Percentiles rank a stretch among this genome's conserved stretches.
phyloP scores from a whole-genome alignment of 2,797 vertebrate genomes.

The Limnodromus scolopaceus region DNA sequence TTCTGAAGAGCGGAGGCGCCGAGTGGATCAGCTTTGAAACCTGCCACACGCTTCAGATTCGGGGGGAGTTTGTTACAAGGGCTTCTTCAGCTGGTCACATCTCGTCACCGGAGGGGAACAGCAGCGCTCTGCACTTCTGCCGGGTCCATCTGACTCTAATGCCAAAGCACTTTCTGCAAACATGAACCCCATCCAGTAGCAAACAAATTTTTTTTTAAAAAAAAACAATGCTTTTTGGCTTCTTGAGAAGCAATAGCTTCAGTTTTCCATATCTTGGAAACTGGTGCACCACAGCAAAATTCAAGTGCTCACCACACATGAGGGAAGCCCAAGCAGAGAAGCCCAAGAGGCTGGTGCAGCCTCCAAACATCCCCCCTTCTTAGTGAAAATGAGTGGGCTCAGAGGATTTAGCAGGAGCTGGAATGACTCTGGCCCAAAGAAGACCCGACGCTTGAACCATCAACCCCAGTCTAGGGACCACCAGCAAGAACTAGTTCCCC shows the following conservation, averaged over 20 bases:
- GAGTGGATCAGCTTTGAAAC: not conserved
- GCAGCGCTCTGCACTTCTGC: not conserved
- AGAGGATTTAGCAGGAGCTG: not conserved
- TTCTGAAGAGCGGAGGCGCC: not conserved
- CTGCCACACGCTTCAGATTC: not conserved
- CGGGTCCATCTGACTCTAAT: not conserved
- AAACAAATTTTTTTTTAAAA: not conserved
- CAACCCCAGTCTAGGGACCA: not conserved
- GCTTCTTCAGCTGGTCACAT: not conserved
- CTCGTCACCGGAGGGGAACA: not conserved
- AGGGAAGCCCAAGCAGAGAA: not conserved
- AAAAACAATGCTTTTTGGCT: not conserved
- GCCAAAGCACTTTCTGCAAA: not conserved
- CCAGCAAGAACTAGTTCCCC: not conserved
- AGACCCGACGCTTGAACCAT: not conserved
- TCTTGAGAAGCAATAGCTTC: not conserved
- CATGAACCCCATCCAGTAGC: not conserved
- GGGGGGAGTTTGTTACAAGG: not conserved
- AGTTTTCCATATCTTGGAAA: not conserved
- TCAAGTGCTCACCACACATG: accelerated
- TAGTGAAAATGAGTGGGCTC: not conserved
- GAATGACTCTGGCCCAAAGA: not conserved
- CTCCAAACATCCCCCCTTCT: not conserved
- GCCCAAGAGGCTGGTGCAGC: not conserved
- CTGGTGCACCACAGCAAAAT: accelerated